A percentile compares a stretch with the other conserved stretches of the same genome.
Conservation (phyloP, 2,888 invertebrate species). For the Rhimphoctona megacephalus region DNA sequence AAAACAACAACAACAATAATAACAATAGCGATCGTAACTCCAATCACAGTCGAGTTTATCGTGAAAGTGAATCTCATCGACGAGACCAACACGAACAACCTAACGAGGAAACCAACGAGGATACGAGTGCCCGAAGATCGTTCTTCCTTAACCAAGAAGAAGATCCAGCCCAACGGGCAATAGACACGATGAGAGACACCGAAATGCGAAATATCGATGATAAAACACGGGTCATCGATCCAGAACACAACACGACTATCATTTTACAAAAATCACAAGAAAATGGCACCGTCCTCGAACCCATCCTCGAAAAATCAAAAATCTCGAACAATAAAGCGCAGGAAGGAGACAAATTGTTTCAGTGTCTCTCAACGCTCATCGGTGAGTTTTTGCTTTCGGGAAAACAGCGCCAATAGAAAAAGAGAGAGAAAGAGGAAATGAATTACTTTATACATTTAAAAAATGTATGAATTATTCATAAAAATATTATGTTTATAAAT, state of each 20-base stretch:
- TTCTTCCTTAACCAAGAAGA: conserved; percentile 15
- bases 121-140: not conserved
- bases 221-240: conserved; percentile 30
- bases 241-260: conserved; percentile 30
- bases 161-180: conserved; percentile 19
- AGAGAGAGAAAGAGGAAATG: not conserved
- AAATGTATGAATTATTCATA: not conserved
- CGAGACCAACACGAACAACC: conserved; percentile 8
- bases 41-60: conserved; percentile 30
- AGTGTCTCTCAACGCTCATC: conserved; percentile 77
- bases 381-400: conserved; percentile 74
- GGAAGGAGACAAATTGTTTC: conserved; percentile 77
- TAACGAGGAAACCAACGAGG: conserved; percentile 29
- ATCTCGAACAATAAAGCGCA: not conserved
- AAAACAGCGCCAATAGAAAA: not conserved
- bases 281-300: conserved; percentile 60
- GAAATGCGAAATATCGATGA: conserved; percentile 55
- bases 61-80: conserved; percentile 46
- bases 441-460: not conserved
- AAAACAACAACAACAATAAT: conserved; percentile 43
- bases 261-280: conserved; percentile 58
- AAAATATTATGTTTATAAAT: not conserved
- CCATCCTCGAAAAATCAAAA: conserved; percentile 62
- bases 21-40: conserved; percentile 29
- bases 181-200: conserved; percentile 49